Conservation (phyloP, 2,888 invertebrate species). For the Aradus depressus region DNA sequence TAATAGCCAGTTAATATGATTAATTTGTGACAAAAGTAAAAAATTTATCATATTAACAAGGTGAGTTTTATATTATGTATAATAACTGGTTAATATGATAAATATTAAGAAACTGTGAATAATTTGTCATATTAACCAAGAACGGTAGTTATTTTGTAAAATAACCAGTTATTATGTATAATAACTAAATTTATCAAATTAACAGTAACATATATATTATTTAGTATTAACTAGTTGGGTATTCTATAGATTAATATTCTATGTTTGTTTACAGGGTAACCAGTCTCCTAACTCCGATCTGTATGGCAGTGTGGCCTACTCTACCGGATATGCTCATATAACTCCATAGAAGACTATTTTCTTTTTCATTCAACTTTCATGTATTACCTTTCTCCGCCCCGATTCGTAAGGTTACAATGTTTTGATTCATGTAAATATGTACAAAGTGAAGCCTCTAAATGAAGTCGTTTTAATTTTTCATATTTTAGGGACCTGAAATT, state of each 20-base stretch:
- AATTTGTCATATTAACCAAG: too few species aligned
- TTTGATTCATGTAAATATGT: slow-evolving; percentile 10
- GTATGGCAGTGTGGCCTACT: slow-evolving; percentile 41
- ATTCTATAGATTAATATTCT: neutral
- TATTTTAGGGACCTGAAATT: slow-evolving; percentile 20
- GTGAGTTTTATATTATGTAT: too few species aligned
- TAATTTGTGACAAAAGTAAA: too few species aligned
- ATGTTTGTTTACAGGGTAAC: slow-evolving; percentile 32
- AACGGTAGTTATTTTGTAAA: too few species aligned
- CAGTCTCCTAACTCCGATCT: slow-evolving; percentile 36
- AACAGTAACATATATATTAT: too few species aligned
- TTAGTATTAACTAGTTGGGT: neutral
- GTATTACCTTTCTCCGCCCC: too few species aligned
- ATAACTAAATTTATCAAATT: too few species aligned
- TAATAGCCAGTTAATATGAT: too few species aligned
- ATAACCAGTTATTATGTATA: too few species aligned
- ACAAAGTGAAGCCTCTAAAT: neutral
- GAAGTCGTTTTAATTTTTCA: slow-evolving; percentile 4
- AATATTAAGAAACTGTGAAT: too few species aligned
- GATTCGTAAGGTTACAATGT: slow-evolving; percentile 10
- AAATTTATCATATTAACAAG: too few species aligned
- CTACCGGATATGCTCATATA: slow-evolving; percentile 42
- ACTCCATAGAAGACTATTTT: slow-evolving; percentile 29
- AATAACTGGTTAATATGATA: too few species aligned
- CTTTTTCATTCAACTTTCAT: slow-evolving; percentile 7